Conservation (phyloP, 2,888 invertebrate species). For the Scotopteryx bipunctaria region DNA sequence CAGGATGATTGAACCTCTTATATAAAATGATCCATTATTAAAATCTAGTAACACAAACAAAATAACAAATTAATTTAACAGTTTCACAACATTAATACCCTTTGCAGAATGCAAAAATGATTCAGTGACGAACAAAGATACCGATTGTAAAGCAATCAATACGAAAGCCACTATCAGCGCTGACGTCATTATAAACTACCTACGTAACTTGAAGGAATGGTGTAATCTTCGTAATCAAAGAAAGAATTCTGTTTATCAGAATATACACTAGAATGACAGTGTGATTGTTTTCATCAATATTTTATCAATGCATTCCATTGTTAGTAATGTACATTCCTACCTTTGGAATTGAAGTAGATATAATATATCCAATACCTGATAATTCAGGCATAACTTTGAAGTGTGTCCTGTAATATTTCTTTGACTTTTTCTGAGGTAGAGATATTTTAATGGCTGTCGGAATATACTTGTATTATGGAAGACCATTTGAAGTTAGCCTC, state of each 20-base stretch:
- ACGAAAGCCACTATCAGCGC: constrained; percentile 26
- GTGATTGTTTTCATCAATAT: constrained; percentile 34
- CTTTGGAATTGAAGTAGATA: background rate
- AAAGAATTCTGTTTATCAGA: constrained; percentile 64
- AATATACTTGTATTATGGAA: no score
- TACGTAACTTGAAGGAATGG: constrained; percentile 32
- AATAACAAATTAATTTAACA: no score
- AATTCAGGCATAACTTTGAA: no score
- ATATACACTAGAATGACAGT: constrained; percentile 28
- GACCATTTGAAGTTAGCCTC: no score
- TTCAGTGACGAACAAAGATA: constrained; percentile 12
- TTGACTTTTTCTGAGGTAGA: no score
- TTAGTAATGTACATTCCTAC: constrained; percentile 3
- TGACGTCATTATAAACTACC: constrained; percentile 40
- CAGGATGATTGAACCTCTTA: no score
- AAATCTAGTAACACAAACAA: no score
- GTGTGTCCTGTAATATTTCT: no score
- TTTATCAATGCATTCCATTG: constrained; percentile 24
- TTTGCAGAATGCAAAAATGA: constrained; percentile 8
- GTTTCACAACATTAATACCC: constrained; percentile 15
- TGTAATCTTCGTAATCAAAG: constrained; percentile 58
- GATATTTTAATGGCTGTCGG: no score
- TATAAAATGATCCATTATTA: no score
- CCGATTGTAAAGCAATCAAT: constrained; percentile 16
- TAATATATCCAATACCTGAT: no score